Evolutionary conservation across 2,113 vertebrate species (phyloP).

Genomic region (Ramphastos sulfuratus): DNA sequence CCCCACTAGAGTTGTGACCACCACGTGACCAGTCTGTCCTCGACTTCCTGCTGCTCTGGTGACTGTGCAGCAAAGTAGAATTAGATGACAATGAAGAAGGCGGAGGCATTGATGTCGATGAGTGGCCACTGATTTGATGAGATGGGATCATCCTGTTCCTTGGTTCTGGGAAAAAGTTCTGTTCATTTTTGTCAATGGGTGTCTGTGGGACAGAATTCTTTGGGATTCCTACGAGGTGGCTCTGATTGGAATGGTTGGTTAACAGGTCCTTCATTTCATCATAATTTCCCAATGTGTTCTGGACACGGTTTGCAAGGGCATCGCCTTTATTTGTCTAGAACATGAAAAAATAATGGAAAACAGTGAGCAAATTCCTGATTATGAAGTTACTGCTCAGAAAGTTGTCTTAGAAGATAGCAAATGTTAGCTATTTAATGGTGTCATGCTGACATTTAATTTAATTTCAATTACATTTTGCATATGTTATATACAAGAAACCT

Average conservation of each 20-base stretch:
- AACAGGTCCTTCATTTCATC: constrained; percentile 96
- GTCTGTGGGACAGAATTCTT: constrained; percentile 89
- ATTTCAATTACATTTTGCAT: constrained; percentile 71
- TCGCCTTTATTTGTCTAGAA: constrained; percentile 94
- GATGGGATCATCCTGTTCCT: constrained; percentile 77
- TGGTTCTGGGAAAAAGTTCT: constrained; percentile 83
- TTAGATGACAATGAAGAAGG: constrained; percentile 79
- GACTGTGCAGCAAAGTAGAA: constrained; percentile 71
- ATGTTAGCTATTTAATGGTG: constrained; percentile 61
- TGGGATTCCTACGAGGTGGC: constrained; percentile 95
- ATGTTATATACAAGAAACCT: constrained; percentile 62
- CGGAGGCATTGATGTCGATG: constrained; percentile 72
- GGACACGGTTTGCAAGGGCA: constrained; percentile 92
- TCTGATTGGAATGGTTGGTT: constrained; percentile 95
- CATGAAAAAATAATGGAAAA: constrained; percentile 48
- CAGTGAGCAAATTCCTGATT: constrained; percentile 58
- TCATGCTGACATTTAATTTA: constrained; percentile 68
- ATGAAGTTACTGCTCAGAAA: constrained; percentile 55
- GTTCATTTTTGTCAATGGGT: constrained; percentile 81
- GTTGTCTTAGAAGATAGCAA: constrained; percentile 56
- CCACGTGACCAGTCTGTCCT: constrained; percentile 87
- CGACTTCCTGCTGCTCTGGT: constrained; percentile 84
- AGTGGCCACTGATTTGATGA: constrained; percentile 73
- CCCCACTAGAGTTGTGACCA: constrained; percentile 72
- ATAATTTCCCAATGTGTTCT: constrained; percentile 93